A percentile compares a stretch with the other conserved stretches of the same genome.
These are phyloP conservation scores for Chaenodraco wilsoni DNA, from an alignment of 2,797 vertebrate genomes.

Conservation along the genomic window DNA sequence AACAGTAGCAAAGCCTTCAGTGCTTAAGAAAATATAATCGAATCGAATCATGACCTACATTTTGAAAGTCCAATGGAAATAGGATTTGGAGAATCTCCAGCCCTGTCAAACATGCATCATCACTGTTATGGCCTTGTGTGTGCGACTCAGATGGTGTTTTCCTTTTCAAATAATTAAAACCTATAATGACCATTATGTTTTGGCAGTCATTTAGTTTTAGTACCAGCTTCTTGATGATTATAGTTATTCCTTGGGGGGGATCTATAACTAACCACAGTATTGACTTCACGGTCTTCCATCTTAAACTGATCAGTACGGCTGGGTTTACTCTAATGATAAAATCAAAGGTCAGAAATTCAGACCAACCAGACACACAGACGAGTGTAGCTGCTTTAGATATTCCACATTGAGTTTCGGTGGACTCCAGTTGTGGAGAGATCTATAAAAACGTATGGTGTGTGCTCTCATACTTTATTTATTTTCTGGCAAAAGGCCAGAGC, in stretches of 20 bases:
- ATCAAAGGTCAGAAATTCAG: constrained; percentile 42
- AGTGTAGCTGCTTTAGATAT: constrained; percentile 37
- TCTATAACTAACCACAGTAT: constrained; percentile 29
- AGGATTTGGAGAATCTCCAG: too few relatives aligned
- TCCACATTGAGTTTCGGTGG: constrained; percentile 52
- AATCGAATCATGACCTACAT: too few relatives aligned
- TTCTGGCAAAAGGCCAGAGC: constrained; percentile 51
- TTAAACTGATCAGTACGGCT: constrained; percentile 24
- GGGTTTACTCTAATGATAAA: constrained; percentile 34
- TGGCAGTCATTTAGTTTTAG: neutral
- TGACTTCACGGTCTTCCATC: constrained; percentile 2
- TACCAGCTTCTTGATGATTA: constrained; percentile 10
- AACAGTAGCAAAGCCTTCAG: too few relatives aligned
- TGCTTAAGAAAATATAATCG: too few relatives aligned
- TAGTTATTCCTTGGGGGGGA: neutral
- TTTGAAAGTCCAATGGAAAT: too few relatives aligned
- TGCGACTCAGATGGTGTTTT: neutral
- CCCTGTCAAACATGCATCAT: too few relatives aligned
- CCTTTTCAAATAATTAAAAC: neutral
- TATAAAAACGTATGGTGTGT: constrained; percentile 58
- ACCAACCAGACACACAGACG: constrained; percentile 17
- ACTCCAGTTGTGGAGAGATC: constrained; percentile 48
- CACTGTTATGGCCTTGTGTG: neutral
- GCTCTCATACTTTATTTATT: constrained; percentile 58
- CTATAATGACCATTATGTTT: neutral